Percentiles rank a stretch among this genome's conserved stretches.
Evolutionary conservation across 2,888 invertebrate species (phyloP).

Genomic region (Dinocampus coccinellae): DNA sequence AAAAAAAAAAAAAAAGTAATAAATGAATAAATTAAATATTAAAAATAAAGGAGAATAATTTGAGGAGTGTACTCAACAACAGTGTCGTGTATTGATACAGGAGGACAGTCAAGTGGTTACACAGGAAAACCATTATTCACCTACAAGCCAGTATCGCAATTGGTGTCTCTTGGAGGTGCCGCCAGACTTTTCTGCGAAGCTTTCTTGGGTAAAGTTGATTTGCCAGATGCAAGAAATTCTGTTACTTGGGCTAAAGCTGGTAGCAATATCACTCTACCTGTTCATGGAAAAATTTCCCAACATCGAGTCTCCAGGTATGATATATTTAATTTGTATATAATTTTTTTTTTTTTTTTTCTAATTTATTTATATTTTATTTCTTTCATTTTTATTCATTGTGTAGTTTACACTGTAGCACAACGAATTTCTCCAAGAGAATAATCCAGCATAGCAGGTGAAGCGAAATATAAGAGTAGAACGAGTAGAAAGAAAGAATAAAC

Average conservation of each 20-base stretch:
- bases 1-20: too few species aligned
- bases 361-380: too few species aligned
- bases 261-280: slow-evolving; percentile 71
- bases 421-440: background rate
- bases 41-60: too few species aligned
- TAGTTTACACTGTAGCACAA: slow-evolving; percentile 17
- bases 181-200: slow-evolving; percentile 83
- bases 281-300: slow-evolving; percentile 67
- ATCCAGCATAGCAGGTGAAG: slow-evolving; percentile 13
- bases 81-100: slow-evolving; percentile 68
- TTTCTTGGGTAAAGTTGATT: slow-evolving; percentile 80
- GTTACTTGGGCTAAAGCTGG: slow-evolving; percentile 78
- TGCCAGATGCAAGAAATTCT: slow-evolving; percentile 81
- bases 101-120: slow-evolving; percentile 71
- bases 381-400: slow-evolving; percentile 9
- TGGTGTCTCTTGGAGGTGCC: slow-evolving; percentile 75
- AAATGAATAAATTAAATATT: too few species aligned
- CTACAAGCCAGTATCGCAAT: slow-evolving; percentile 77
- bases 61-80: background rate
- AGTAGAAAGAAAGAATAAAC: slow-evolving; percentile 24
- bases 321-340: slow-evolving; percentile 38
- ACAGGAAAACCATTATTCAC: slow-evolving; percentile 72
- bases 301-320: slow-evolving; percentile 69
- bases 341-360: slow-evolving; percentile 2
- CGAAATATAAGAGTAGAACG: background rate